Evolutionary conservation across 2,113 vertebrate species (phyloP), one percentile per base, ranked within the genome.

Genomic region (Aldabrachelys gigantea): DNA sequence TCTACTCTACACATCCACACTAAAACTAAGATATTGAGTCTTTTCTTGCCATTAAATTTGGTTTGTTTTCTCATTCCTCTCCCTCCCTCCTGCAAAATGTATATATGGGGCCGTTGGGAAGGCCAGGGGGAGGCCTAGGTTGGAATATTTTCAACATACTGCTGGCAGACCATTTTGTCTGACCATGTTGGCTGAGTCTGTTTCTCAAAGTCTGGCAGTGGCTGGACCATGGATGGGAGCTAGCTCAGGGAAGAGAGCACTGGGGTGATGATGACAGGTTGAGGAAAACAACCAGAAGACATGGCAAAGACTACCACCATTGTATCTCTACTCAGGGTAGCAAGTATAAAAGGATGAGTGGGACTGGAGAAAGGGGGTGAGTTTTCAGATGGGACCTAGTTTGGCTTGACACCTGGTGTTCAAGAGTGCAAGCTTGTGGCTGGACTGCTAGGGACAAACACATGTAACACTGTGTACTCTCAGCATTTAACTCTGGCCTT

Each of bases 11-110:
- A 14, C 27, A 35, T 22, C 81, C n/a, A 69, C 21, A 83, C 21
- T 80, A 88, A 95, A 91, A 87, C 57, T 88, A 82, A 91, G 88
- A 89, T 92, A 87, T 52, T 59, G 59, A 97, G 72, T 79, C 91
- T 91, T 88, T 62, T 93, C 19, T 94, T 85, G 31, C 88, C 90
- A 12, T 92, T 89, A 57, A 47, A 90, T 92, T 69, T 69, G 50
- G 65, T 87, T 50, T 88, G 47, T 59, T 86, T 35, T 93, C 91
- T 85, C 50, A 47, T 44, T 44, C 24, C 24, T 93, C 89, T 87
- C 59, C 5, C 25, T 25, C 24, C 24, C 75, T 78, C 29, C 2
- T 2, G 2, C 44, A 5, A 52, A 89, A 65, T 25, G 41, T 38
- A 3, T 87, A 4, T 85, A 25, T 83, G 88, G 85, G 38, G 80